Evolutionary conservation across 1,140 invertebrate species (phyloP).

Genomic region (Drosophila pseudoananassae): DNA sequence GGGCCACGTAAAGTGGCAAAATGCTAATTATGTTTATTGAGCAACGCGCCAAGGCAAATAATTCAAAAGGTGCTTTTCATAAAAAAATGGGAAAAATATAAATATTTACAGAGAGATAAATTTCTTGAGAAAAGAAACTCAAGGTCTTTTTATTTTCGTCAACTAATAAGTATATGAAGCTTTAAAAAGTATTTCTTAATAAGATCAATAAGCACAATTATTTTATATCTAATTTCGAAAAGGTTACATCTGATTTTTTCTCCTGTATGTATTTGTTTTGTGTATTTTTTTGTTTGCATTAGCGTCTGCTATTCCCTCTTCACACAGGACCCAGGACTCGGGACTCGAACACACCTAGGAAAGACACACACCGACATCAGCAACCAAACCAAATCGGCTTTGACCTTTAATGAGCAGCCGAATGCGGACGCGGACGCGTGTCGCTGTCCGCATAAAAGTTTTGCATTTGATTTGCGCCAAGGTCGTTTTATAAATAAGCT

Average conservation of each 20-base stretch:
- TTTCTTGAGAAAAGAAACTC: no score
- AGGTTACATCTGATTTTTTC: not conserved
- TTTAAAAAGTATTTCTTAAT: no score
- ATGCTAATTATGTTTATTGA: slow-evolving; percentile 82
- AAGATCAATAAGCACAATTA: no score
- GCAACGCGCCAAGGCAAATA: slow-evolving; percentile 49
- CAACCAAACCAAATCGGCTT: slow-evolving; percentile 63
- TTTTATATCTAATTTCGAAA: no score
- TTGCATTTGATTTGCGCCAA: slow-evolving; percentile 80
- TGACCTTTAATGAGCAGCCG: slow-evolving; percentile 75
- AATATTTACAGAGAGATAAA: slow-evolving; percentile 7
- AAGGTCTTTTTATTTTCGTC: no score
- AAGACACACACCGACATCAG: slow-evolving; percentile 37
- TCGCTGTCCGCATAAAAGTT: slow-evolving; percentile 61
- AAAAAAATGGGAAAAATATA: slow-evolving; percentile 8
- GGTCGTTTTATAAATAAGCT: slow-evolving; percentile 78
- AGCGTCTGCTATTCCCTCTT: slow-evolving; percentile 23
- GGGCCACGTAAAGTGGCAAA: slow-evolving; percentile 73
- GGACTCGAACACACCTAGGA: slow-evolving; percentile 44
- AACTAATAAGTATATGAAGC: no score
- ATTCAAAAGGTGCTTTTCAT: slow-evolving; percentile 29
- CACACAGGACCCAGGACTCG: slow-evolving; percentile 21
- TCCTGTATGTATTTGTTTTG: slow-evolving; percentile 8
- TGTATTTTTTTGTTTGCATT: slow-evolving; percentile 13
- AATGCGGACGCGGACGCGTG: slow-evolving; percentile 57